Base-by-base conservation (phyloP, 2,113 vertebrate species). In the Cyrtonyx montezumae region DNA sequence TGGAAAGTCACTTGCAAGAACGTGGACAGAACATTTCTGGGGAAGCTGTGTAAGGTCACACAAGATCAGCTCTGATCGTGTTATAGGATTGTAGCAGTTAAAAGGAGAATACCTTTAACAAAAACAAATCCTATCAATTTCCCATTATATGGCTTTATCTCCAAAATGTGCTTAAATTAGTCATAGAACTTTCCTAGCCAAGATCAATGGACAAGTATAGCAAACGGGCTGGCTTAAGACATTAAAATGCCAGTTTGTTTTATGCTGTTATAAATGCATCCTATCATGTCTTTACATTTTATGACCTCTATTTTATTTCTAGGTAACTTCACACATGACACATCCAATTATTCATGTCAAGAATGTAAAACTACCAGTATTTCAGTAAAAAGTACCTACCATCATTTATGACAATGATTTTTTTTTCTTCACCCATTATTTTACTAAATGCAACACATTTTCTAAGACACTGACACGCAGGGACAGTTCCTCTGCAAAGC, bases 241-340 rank as follows among this genome's bases (percentile, higher is more conserved):
- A 93, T 97, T 97, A 97, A 97, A 97, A 91, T 96, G 96, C 81
- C 97, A 96, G 88, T 90, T 96, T 97, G 87, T 88, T 98, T 98
- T 97, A 97, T 90, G 89, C 78, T 91, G 95, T 95, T 96, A 95
- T 97, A 97, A 98, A 98, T 95, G 96, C 92, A 63, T 94, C 83
- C 79, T 91, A 97, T 95, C 91, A 93, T 95, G 93, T 97, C 95
- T 97, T 97, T 96, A 97, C 78, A 87, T 96, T 98, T 97, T 97
- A 97, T 93, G 91, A 96, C 86, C 84, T 90, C 93, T 93, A 87
- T 96, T 98, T 98, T 97, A 97, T 97, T 94, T 91, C 89, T 95
- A 93, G 87, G 91, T 95, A 97, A 94, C 93, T 96, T 97, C 92
- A 97, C 82, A 97, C 92, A 95, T 93, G 96, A 97, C 94, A 97